Evolutionary conservation across 1,140 invertebrate species (phyloP).

Genomic region (Ectropis grisescens): DNA sequence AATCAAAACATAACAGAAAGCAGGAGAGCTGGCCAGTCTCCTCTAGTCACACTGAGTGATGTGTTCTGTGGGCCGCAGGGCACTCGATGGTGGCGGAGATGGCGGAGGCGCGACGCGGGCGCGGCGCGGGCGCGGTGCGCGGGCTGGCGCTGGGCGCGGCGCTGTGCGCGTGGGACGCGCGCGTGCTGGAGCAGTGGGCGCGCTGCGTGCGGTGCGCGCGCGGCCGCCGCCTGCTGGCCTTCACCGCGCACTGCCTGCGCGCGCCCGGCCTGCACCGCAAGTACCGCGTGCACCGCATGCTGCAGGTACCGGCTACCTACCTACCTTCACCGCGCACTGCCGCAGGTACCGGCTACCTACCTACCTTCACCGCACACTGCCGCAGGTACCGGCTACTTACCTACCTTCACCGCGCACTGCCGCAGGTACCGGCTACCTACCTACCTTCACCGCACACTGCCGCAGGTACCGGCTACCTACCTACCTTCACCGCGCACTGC

Average conservation of each 20-base stretch:
- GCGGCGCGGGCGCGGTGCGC: slow-evolving; percentile 31
- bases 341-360: slow-evolving; percentile 21
- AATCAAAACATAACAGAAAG: no score
- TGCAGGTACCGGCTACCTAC: slow-evolving; percentile 30
- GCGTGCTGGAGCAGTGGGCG: slow-evolving; percentile 42
- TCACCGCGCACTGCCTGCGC: slow-evolving; percentile 44
- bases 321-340: no score
- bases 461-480: slow-evolving; percentile 21
- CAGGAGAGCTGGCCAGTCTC: no score
- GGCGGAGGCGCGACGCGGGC: slow-evolving; percentile 24
- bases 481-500: slow-evolving; percentile 45
- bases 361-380: slow-evolving; percentile 45
- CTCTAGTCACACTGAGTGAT: no score
- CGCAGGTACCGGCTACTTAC: slow-evolving; percentile 36
- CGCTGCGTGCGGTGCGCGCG: slow-evolving; percentile 29
- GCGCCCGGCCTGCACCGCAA: slow-evolving; percentile 48
- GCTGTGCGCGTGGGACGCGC: slow-evolving; percentile 45
- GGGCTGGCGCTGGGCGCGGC: slow-evolving; percentile 37
- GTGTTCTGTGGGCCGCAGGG: no score
- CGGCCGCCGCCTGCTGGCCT: slow-evolving; percentile 30
- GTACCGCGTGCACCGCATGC: slow-evolving; percentile 42
- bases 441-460: no score
- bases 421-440: slow-evolving; percentile 29
- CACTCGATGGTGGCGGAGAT: slow-evolving; percentile 57
- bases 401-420: slow-evolving; percentile 43